Evolutionary conservation across 1,140 invertebrate species (phyloP).

Genomic region (Ctenoplectra terminalis): DNA sequence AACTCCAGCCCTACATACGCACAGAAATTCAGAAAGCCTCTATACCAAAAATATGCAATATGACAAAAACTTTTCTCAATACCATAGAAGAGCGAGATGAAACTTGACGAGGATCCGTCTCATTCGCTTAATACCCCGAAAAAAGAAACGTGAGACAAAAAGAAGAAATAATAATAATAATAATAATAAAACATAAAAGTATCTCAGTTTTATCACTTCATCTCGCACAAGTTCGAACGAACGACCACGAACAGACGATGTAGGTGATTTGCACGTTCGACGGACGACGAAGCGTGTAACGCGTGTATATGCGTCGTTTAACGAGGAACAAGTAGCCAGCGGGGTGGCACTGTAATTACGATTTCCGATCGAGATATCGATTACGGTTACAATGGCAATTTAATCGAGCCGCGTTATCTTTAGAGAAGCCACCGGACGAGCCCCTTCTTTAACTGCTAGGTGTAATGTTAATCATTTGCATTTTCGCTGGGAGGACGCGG

Average conservation of each 20-base stretch:
- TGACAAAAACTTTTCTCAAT: too few relatives aligned
- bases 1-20: too few relatives aligned
- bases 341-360: slow-evolving; percentile 42
- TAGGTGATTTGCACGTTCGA: slow-evolving; percentile 34
- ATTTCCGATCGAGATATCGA: slow-evolving; percentile 52
- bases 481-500: slow-evolving; percentile 20
- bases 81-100: too few relatives aligned
- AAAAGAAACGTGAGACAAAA: too few relatives aligned
- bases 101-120: too few relatives aligned
- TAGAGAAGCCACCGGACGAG: slow-evolving; percentile 3
- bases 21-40: too few relatives aligned
- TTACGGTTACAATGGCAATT: slow-evolving; percentile 50
- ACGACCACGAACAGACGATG: neutral
- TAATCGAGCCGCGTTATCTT: slow-evolving; percentile 44
- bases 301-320: slow-evolving; percentile 18
- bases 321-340: slow-evolving; percentile 24
- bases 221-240: neutral
- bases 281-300: slow-evolving; percentile 18
- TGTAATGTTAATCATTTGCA: slow-evolving; percentile 47
- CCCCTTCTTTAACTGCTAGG: slow-evolving; percentile 3
- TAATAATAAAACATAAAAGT: too few relatives aligned
- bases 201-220: too few relatives aligned
- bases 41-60: too few relatives aligned
- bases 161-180: too few relatives aligned
- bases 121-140: too few relatives aligned